Conservation (phyloP, 2,888 invertebrate species). For the Lymantria dispar region DNA sequence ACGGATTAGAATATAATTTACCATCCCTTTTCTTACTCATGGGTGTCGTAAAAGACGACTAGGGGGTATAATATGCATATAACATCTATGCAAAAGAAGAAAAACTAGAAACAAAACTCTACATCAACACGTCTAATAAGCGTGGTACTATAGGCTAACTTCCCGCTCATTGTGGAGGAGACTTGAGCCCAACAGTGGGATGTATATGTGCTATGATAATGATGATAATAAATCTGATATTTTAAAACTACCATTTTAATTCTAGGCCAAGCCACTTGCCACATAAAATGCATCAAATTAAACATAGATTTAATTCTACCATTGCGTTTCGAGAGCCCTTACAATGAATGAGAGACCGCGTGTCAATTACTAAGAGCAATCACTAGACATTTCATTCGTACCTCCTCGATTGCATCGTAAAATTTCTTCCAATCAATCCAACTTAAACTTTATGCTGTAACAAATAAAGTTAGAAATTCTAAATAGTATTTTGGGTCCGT, state of each 20-base stretch:
- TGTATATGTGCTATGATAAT: too few relatives aligned
- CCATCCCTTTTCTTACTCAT: too few relatives aligned
- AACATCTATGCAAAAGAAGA: too few relatives aligned
- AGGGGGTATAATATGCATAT: too few relatives aligned
- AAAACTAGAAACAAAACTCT: too few relatives aligned
- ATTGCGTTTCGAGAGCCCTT: conserved; percentile 24
- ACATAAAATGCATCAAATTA: conserved; percentile 30
- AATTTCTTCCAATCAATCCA: conserved; percentile 25
- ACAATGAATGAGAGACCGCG: conserved; percentile 36
- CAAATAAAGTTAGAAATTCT: conserved; percentile 16
- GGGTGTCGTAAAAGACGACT: too few relatives aligned
- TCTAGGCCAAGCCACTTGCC: conserved; percentile 5
- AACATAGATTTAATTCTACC: conserved; percentile 39
- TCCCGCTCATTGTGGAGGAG: too few relatives aligned
- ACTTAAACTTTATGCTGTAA: conserved; percentile 13
- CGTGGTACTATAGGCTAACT: too few relatives aligned
- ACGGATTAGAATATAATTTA: too few relatives aligned
- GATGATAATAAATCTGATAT: too few relatives aligned
- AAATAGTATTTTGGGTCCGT: conserved; percentile 33
- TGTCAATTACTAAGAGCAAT: conserved; percentile 57
- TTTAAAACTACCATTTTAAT: not conserved
- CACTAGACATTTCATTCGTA: conserved; percentile 52
- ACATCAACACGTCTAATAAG: too few relatives aligned
- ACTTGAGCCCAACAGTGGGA: too few relatives aligned
- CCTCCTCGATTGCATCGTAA: conserved; percentile 54